phyloP scores from a whole-genome alignment of 1,140 invertebrate species.

The Augochlora pura region DNA sequence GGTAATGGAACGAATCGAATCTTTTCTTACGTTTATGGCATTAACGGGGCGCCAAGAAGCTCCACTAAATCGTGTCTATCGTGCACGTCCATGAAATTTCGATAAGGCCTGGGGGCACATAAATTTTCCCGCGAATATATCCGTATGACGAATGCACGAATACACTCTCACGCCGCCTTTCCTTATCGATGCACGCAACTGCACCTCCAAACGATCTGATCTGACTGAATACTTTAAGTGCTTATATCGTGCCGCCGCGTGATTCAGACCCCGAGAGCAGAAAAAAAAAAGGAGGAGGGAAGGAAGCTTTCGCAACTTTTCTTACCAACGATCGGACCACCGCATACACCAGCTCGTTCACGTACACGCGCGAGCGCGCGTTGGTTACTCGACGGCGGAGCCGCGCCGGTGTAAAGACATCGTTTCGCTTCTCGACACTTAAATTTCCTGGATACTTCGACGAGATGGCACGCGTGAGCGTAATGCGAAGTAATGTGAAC shows the following conservation, averaged over 20 bases:
- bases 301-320: not conserved
- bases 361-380: too few species aligned
- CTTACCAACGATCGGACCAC: not conserved
- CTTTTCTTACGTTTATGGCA: slow-evolving; percentile 9
- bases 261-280: slow-evolving; percentile 19
- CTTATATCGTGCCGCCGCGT: slow-evolving; percentile 42
- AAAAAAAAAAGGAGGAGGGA: not conserved
- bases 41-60: slow-evolving; percentile 16
- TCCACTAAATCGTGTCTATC: slow-evolving; percentile 49
- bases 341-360: not conserved
- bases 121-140: slow-evolving; percentile 50
- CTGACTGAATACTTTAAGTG: slow-evolving; percentile 59
- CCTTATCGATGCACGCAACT: slow-evolving; percentile 64
- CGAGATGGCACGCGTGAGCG: not conserved
- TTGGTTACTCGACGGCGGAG: not conserved
- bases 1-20: not conserved
- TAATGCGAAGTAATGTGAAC: not conserved
- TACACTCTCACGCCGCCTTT: slow-evolving; percentile 20
- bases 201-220: slow-evolving; percentile 52
- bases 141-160: slow-evolving; percentile 59
- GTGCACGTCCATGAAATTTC: slow-evolving; percentile 45
- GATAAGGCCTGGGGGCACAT: slow-evolving; percentile 43
- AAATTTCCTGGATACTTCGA: not conserved
- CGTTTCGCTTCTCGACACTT: slow-evolving; percentile 7
- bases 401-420: not conserved